A percentile compares a stretch with the other conserved stretches of the same genome.
Conservation (phyloP, 1,140 invertebrate genomes). For the Trypoxylus dichotomus region DNA sequence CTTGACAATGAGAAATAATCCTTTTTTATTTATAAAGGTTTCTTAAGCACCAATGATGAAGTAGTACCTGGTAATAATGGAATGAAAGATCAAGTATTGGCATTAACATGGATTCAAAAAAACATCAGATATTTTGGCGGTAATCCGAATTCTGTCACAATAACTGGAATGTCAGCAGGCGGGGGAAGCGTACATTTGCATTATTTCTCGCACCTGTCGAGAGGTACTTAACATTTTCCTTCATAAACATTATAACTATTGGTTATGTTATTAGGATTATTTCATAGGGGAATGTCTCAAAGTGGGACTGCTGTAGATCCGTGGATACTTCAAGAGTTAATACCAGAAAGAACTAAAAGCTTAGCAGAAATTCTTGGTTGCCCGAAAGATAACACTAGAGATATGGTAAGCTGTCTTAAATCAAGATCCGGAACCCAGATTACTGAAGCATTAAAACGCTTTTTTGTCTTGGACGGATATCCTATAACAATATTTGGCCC, state of each 20-base stretch:
- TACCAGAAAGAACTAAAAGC: slow-evolving; percentile 56
- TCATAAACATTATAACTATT: neutral
- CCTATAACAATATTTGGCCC: slow-evolving; percentile 36
- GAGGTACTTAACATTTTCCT: slow-evolving; percentile 43
- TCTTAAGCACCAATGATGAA: slow-evolving; percentile 41
- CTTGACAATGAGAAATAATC: neutral
- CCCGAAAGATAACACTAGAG: neutral
- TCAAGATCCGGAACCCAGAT: neutral
- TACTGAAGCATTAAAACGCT: neutral
- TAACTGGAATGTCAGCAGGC: slow-evolving; percentile 21
- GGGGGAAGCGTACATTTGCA: slow-evolving; percentile 52
- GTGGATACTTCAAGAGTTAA: slow-evolving; percentile 70
- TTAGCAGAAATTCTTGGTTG: slow-evolving; percentile 27
- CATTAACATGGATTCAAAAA: slow-evolving; percentile 60
- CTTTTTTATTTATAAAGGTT: slow-evolving; percentile 28
- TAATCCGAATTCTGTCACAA: slow-evolving; percentile 43
- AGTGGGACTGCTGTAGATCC: slow-evolving; percentile 71
- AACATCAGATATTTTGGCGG: slow-evolving; percentile 63
- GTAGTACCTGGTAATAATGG: slow-evolving; percentile 57
- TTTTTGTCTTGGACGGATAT: neutral
- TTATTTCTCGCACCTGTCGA: slow-evolving; percentile 56
- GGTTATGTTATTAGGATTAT: slow-evolving; percentile 48
- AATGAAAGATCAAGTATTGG: slow-evolving; percentile 61
- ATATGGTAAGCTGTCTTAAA: slow-evolving; percentile 25
- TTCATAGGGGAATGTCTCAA: slow-evolving; percentile 71